Base-by-base conservation (phyloP, 2,797 vertebrate species). In the Notolepis coatsorum region DNA sequence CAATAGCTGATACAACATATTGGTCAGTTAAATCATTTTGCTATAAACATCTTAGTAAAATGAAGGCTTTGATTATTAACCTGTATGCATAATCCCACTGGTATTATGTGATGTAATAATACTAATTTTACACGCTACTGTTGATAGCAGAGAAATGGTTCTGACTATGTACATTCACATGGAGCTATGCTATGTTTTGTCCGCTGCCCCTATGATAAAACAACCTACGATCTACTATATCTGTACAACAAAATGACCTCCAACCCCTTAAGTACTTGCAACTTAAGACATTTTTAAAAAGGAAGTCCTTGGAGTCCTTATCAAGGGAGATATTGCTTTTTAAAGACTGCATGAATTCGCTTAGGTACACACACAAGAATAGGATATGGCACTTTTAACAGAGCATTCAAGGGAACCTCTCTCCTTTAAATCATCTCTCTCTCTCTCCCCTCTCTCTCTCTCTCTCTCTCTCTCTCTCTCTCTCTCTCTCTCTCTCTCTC, bases 361-460 rank as follows among this genome's bases (percentile, higher is more conserved):
- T 88, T 88, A 83, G 84, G 83, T 77, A 86, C 80, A 83, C 77
- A n/a, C n/a, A 17, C 28, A 13, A 37, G 23, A 64, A 85, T 78
- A 91, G 89, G 73, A 85, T 87, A 90, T 91, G 91, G 90, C 89
- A 91, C 88, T 91, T 92, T 73, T 84, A n/a, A 80, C 80, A 87
- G 86, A 88, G 82, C 83, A 79, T 81, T 83, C 9, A 7, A 18
- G 73, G 74, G 82, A 79, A 78, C 57, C n/a, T n/a, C n/a, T n/a
- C 43, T 65, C 54, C 33, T 24, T 56, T 45, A 63, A 81, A 80
- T 82, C 63, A 38, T 65, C 76, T 70, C 59, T 42, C 53, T 55
- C 71, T 82, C 68, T 74, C 62, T 20, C 64, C 58, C 54, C 70
- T 62, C 71, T 58, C 59, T 63, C 68, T 54, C 62, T 51, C 56